Percentiles rank a stretch among this genome's conserved stretches.
These are phyloP conservation scores for Spialia ferax DNA, from an alignment of 2,888 invertebrate species.

Conservation along the genomic window DNA sequence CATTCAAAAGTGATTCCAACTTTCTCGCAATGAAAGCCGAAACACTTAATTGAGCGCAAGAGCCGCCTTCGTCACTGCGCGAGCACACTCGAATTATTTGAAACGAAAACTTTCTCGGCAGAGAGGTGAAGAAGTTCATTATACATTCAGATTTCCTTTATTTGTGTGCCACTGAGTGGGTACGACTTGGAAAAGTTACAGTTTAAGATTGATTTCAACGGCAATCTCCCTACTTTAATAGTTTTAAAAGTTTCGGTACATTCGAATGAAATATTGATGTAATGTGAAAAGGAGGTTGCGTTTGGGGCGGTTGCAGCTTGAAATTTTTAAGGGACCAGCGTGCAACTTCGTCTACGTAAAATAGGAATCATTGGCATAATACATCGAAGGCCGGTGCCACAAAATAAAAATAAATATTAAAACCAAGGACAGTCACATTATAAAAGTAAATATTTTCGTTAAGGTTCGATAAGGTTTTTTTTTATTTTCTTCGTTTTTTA, in stretches of 20 bases:
- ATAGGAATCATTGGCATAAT: too few relatives aligned
- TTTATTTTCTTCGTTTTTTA: too few relatives aligned
- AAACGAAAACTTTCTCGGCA: constrained; percentile 54
- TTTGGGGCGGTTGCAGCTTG: too few relatives aligned
- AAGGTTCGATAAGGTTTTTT: too few relatives aligned
- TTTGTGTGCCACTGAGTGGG: constrained; percentile 53
- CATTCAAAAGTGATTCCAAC: constrained; percentile 66
- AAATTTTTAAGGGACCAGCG: too few relatives aligned
- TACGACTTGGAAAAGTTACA: constrained; percentile 54
- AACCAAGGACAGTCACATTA: too few relatives aligned
- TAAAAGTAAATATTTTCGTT: too few relatives aligned
- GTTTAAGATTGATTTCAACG: constrained; percentile 62
- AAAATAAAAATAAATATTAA: too few relatives aligned
- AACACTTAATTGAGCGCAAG: constrained; percentile 71
- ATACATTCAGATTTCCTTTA: constrained; percentile 66
- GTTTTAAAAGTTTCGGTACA: constrained; percentile 47
- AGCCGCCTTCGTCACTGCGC: constrained; percentile 50
- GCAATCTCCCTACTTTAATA: constrained; percentile 56
- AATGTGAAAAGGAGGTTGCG: constrained; percentile 2
- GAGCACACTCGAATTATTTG: constrained; percentile 61
- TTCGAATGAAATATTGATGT: constrained; percentile 56
- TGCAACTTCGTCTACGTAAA: too few relatives aligned
- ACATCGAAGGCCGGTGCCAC: constrained; percentile 53
- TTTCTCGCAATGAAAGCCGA: constrained; percentile 67
- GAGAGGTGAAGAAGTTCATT: constrained; percentile 63